Evolutionary conservation across 2,888 invertebrate species (phyloP).

Genomic region (Epirrita christyi): DNA sequence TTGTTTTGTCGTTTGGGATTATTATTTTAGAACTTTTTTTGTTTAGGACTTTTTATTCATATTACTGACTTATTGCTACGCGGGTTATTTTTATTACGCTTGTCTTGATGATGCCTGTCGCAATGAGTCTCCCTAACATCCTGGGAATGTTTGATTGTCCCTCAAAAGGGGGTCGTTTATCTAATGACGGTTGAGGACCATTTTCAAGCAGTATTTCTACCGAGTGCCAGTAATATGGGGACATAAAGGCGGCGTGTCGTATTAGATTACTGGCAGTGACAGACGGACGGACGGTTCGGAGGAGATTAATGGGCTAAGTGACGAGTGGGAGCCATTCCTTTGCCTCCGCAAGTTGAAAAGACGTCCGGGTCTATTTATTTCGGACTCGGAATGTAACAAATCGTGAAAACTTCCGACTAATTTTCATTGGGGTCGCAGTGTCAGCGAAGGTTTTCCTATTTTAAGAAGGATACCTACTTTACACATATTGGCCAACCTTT

Average conservation of each 20-base stretch:
- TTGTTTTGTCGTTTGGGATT: constrained; percentile 38
- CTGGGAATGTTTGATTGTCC: constrained; percentile 61
- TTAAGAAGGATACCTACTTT: not conserved
- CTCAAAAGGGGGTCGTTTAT: constrained; percentile 62
- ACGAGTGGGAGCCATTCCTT: constrained; percentile 73
- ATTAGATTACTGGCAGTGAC: constrained; percentile 82
- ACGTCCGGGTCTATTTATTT: constrained; percentile 69
- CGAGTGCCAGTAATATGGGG: constrained; percentile 74
- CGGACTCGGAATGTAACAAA: constrained; percentile 57
- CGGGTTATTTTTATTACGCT: constrained; percentile 36
- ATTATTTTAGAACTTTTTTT: constrained; percentile 7
- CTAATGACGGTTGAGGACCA: constrained; percentile 70
- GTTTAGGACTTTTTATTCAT: not conserved
- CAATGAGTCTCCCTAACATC: constrained; percentile 53
- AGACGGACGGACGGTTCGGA: constrained; percentile 76
- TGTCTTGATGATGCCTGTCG: constrained; percentile 35
- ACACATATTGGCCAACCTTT: not conserved
- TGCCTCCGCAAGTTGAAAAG: constrained; percentile 56
- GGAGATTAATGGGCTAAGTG: constrained; percentile 82
- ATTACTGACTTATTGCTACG: constrained; percentile 23
- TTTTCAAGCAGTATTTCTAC: constrained; percentile 73
- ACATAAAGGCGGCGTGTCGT: constrained; percentile 83
- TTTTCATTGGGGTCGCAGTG: constrained; percentile 46
- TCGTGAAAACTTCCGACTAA: constrained; percentile 69
- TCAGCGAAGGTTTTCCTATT: not conserved